Percentiles rank a stretch among this genome's conserved stretches.
Conservation (phyloP, 2,797 vertebrate species). For the Ctenopoma multispine region DNA sequence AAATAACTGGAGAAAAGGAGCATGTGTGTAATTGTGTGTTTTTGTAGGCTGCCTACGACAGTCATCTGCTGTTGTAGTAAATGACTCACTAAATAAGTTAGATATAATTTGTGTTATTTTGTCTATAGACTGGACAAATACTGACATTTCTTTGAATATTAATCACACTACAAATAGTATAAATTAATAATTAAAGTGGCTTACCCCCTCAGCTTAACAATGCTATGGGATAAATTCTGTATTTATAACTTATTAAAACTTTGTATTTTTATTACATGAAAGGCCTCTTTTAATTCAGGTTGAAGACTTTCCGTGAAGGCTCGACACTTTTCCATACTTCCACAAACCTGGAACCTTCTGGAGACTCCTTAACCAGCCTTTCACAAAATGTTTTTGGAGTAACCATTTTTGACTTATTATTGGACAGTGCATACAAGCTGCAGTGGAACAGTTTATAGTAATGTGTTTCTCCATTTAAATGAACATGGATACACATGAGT, state of each 20-base stretch:
- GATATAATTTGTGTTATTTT: constrained; percentile 1
- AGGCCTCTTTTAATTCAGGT: constrained; percentile 50
- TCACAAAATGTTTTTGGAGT: constrained; percentile 57
- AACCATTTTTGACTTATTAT: constrained; percentile 25
- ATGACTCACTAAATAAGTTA: constrained; percentile 30
- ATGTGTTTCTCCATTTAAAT: constrained; percentile 1
- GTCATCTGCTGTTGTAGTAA: constrained; percentile 19
- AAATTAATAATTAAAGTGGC: background rate
- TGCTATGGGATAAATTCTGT: constrained; percentile 3
- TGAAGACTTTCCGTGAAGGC: constrained; percentile 23
- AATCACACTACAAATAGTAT: background rate
- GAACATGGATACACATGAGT: background rate
- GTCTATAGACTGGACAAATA: constrained; percentile 3
- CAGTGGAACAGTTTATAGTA: constrained; percentile 43
- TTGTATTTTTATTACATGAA: constrained; percentile 42
- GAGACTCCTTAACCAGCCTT: constrained; percentile 56
- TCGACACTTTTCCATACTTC: constrained; percentile 51
- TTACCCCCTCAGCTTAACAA: background rate
- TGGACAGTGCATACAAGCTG: constrained; percentile 5
- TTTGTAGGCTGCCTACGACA: constrained; percentile 25
- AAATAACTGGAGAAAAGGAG: constrained; percentile 30
- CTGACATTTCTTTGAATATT: background rate
- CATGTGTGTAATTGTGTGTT: constrained; percentile 33
- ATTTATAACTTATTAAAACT: background rate
- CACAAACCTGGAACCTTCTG: constrained; percentile 51